phyloP scores from a whole-genome alignment of 2,888 invertebrate species.

The Nymphalis c-album region DNA sequence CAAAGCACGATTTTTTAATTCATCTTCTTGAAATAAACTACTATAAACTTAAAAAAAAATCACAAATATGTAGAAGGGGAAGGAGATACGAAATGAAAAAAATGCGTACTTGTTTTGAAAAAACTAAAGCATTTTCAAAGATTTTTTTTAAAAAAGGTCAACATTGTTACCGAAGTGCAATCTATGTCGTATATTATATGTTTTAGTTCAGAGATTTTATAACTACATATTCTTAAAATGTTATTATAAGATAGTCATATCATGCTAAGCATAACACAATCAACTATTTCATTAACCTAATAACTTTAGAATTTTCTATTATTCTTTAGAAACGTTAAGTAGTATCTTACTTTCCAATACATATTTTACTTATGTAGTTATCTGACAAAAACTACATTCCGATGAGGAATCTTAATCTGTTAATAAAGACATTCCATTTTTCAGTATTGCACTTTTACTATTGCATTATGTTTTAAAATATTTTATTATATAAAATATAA shows the following conservation, averaged over 20 bases:
- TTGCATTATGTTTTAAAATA: slow-evolving; percentile 24
- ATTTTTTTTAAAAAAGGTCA: not conserved
- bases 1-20: slow-evolving; percentile 2
- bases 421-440: slow-evolving; percentile 38
- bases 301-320: not conserved
- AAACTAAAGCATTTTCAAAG: too few species aligned
- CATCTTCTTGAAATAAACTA: not conserved
- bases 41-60: not conserved
- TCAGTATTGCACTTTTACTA: slow-evolving; percentile 35
- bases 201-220: not conserved
- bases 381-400: slow-evolving; percentile 33
- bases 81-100: not conserved
- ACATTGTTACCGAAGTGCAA: not conserved
- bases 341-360: slow-evolving; percentile 4
- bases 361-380: slow-evolving; percentile 10
- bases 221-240: not conserved
- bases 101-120: too few species aligned
- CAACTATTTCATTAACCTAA: not conserved
- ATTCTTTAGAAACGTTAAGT: not conserved
- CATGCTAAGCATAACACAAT: not conserved
- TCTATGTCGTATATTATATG: not conserved
- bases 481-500: slow-evolving; percentile 14
- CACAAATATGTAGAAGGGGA: not conserved
- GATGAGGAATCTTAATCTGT: slow-evolving; percentile 28
- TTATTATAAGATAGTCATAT: not conserved